phyloP scores from a whole-genome alignment of 2,113 vertebrate genomes.

The Coreoperca whiteheadi region DNA sequence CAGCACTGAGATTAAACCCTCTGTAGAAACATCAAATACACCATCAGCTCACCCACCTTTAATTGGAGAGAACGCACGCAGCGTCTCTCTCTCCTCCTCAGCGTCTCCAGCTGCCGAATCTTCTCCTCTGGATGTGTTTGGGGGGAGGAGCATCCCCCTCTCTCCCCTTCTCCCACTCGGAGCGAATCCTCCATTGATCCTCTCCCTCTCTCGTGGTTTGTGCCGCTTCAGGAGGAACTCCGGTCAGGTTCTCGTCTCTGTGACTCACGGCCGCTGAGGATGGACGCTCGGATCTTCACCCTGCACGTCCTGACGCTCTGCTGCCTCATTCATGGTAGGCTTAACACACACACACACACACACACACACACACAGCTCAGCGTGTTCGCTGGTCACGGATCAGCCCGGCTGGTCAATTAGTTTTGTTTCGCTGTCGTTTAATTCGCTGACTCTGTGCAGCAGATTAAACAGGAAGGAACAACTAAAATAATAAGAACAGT shows the following conservation, averaged over 20 bases:
- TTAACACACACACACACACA: neutral
- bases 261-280: slow-evolving; percentile 34
- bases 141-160: slow-evolving; percentile 40
- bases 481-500: neutral
- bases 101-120: neutral
- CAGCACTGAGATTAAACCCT: no score
- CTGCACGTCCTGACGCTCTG: slow-evolving; percentile 60
- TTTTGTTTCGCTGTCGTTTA: neutral
- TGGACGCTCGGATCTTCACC: slow-evolving; percentile 52
- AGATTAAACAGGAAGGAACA: neutral
- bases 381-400: neutral
- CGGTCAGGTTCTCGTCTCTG: neutral
- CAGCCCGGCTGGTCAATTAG: neutral
- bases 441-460: neutral
- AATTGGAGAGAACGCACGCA: neutral
- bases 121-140: slow-evolving; percentile 13
- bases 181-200: no score
- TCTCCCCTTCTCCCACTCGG: neutral
- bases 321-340: slow-evolving; percentile 62
- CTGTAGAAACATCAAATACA: no score
- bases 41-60: neutral
- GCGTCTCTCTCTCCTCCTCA: neutral
- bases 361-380: neutral
- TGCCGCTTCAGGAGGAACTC: slow-evolving; percentile 20
- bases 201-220: neutral